Evolutionary conservation across 1,140 invertebrate species (phyloP).

Genomic region (Periplaneta americana): DNA sequence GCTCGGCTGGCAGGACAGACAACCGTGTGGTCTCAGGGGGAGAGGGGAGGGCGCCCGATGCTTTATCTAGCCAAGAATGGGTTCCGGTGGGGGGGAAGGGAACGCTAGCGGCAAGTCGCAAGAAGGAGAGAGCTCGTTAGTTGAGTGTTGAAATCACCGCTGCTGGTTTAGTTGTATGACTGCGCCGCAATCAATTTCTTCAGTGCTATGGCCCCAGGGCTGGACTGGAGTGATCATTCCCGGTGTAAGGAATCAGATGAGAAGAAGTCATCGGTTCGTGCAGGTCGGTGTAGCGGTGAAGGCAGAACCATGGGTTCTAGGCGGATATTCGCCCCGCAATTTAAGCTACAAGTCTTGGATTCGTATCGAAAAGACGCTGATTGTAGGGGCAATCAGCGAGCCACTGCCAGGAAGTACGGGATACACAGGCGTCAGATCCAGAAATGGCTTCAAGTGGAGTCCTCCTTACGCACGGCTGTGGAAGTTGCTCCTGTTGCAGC

Average conservation of each 20-base stretch:
- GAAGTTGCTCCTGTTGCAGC: constrained; percentile 43
- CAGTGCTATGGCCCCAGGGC: constrained; percentile 5
- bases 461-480: constrained; percentile 50
- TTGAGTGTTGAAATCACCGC: constrained; percentile 42
- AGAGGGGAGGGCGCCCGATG: constrained; percentile 6
- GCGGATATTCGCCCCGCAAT: constrained; percentile 76
- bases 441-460: constrained; percentile 82
- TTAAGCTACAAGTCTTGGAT: constrained; percentile 79
- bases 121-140: constrained; percentile 23
- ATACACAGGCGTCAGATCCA: constrained; percentile 82
- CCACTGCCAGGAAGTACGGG: constrained; percentile 79
- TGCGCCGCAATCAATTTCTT: constrained; percentile 5
- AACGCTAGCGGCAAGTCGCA: constrained; percentile 23
- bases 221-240: constrained; percentile 35
- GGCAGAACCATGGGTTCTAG: constrained; percentile 62
- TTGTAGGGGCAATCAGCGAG: constrained; percentile 77
- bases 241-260: constrained; percentile 31
- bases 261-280: constrained; percentile 42
- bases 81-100: constrained; percentile 17
- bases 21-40: background rate
- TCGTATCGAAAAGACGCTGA: constrained; percentile 76
- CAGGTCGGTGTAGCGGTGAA: constrained; percentile 33
- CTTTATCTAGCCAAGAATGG: constrained; percentile 18
- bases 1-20: background rate
- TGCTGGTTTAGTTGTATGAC: constrained; percentile 27